Evolutionary conservation across 1,140 invertebrate species (phyloP).

Genomic region (Sinonovacula constricta): DNA sequence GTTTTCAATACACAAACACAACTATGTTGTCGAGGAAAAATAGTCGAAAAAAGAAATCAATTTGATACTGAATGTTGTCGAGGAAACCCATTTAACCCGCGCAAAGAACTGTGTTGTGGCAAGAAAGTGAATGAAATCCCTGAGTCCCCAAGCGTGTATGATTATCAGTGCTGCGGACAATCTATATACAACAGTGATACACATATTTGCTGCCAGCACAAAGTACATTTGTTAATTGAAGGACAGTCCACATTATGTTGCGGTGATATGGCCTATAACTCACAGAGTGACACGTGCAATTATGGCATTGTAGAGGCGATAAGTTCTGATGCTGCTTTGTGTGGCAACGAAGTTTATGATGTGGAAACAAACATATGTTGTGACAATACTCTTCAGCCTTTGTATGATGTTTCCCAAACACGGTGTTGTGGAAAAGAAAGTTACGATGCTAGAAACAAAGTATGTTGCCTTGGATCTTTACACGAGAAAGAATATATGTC

Average conservation of each 20-base stretch:
- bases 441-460: neutral
- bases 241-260: neutral
- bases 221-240: neutral
- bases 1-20: slow-evolving; percentile 11
- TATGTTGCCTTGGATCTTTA: neutral
- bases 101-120: slow-evolving; percentile 12
- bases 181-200: neutral
- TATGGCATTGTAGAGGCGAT: no score
- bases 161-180: neutral
- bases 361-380: no score
- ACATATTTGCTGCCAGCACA: slow-evolving; percentile 13
- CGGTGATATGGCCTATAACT: no score
- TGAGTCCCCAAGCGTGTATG: no score
- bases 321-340: no score
- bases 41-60: neutral
- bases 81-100: neutral
- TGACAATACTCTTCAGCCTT: no score
- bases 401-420: no score
- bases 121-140: neutral
- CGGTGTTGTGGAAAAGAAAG: no score
- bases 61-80: slow-evolving; percentile 16
- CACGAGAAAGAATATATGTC: neutral
- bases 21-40: slow-evolving; percentile 4
- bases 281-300: no score
- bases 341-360: no score